Conservation (phyloP, 2,113 vertebrate genomes). For the Propithecus coquereli region DNA sequence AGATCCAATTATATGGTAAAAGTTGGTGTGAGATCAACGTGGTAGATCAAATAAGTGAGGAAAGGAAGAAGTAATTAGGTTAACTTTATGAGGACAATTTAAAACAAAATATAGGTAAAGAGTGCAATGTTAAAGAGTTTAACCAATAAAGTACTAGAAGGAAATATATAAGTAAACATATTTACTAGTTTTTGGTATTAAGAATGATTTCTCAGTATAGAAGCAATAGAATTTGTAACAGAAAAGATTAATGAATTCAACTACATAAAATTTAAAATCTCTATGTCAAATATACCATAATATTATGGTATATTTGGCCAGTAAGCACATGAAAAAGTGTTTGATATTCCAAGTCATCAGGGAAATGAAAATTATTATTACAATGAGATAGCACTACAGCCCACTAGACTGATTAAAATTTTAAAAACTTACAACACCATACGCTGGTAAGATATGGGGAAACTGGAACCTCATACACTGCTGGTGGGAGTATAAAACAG, state of each 20-base stretch:
- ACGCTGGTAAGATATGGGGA: neutral
- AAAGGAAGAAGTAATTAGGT: neutral
- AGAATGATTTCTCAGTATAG: neutral
- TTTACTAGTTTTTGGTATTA: neutral
- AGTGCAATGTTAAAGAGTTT: neutral
- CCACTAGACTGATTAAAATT: slow-evolving; percentile 4
- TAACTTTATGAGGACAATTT: neutral
- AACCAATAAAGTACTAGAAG: neutral
- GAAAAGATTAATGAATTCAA: slow-evolving; percentile 21
- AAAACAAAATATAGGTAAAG: neutral
- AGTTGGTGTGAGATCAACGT: slow-evolving; percentile 1
- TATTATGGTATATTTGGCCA: neutral
- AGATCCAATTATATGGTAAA: neutral
- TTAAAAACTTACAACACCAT: neutral
- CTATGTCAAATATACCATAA: neutral
- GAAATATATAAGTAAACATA: slow-evolving; percentile 21
- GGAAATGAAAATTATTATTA: slow-evolving; percentile 18
- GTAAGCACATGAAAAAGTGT: neutral
- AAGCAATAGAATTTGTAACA: slow-evolving; percentile 22
- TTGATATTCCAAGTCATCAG: neutral
- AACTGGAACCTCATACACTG: neutral
- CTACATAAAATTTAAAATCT: neutral
- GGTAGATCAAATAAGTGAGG: neutral
- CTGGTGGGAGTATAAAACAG: neutral
- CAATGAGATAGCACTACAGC: neutral